Base-by-base conservation (phyloP, 2,797 vertebrate species). In the Neopelma chrysocephalum region DNA sequence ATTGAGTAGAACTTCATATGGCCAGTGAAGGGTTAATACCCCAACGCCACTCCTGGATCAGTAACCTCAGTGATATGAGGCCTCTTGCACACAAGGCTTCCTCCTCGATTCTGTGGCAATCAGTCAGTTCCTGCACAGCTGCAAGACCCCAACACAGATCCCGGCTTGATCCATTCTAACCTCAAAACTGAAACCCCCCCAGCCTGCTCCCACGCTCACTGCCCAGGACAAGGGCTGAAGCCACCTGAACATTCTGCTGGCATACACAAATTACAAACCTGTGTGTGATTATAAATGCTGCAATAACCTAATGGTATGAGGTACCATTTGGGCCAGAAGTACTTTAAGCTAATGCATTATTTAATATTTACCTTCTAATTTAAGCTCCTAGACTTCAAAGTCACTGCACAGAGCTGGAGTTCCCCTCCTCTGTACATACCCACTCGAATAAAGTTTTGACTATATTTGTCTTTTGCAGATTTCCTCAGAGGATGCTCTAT, bases 321-420 rank as follows among this genome's bases (percentile, higher is more conserved):
- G 88, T 38, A 93, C 73, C 54, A 45, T 38, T 78, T 62, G 62
- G 62, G 58, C 51, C 70, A 90, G 54, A 86, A 92, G 80, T 75
- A 93, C 60, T 94, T 93, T 50, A 78, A 83, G 53, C 12, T 86
- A 68, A 86, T 69, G 61, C 12, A 82, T 95, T 93, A 87, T 94
- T 94, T 92, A 95, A 86, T 23, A 76, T 60, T 66, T 51, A 82
- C 82, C n/a, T 91, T 88, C 89, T 88, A 90, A 95, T 88, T 91
- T 95, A 94, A 79, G 83, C 76, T 87, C 77, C 22, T 36, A 73
- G 66, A 79, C 66, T 94, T 89, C 43, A 90, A 89, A 95, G 82
- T 65, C 80, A 72, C 47, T 42, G 83, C 36, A 79, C 1, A 58
- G 80, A 71, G 71, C 42, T 53, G 62, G 61, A 95, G 70, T 54